Conservation (phyloP, 2,888 invertebrate genomes). For the Baronia brevicornis region DNA sequence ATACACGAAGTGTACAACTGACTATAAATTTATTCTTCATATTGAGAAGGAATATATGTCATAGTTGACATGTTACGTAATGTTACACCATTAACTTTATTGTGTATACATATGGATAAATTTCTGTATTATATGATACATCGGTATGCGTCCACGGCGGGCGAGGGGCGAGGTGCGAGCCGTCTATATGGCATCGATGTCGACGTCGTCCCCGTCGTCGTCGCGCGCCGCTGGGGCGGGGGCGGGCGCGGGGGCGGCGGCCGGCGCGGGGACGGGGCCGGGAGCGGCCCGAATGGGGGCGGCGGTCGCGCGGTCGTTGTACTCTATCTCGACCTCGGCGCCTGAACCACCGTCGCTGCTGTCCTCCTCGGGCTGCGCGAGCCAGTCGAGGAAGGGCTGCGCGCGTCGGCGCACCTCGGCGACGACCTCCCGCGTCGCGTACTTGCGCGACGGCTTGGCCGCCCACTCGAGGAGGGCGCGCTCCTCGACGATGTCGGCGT, state of each 20-base stretch:
- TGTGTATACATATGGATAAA: too few relatives aligned
- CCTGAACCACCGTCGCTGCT: constrained; percentile 69
- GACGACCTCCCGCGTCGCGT: constrained; percentile 91
- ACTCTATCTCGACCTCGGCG: constrained; percentile 57
- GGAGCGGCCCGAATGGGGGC: constrained; percentile 83
- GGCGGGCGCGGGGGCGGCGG: constrained; percentile 51
- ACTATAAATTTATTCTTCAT: background rate
- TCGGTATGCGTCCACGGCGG: background rate
- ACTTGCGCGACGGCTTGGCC: constrained; percentile 95
- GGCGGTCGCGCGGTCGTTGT: constrained; percentile 89
- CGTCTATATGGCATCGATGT: constrained; percentile 94
- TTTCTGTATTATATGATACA: background rate
- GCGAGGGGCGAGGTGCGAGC: background rate
- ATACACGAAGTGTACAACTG: background rate
- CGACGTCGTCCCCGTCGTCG: constrained; percentile 88
- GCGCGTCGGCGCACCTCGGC: constrained; percentile 95
- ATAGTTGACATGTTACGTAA: too few relatives aligned
- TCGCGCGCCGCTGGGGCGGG: constrained; percentile 34
- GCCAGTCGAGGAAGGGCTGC: constrained; percentile 96
- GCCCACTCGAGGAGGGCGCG: constrained; percentile 96
- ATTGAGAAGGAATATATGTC: too few relatives aligned
- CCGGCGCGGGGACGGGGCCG: constrained; percentile 31
- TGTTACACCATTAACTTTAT: too few relatives aligned
- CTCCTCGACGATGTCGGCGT: constrained; percentile 95
- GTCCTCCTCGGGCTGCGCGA: constrained; percentile 96